Evolutionary conservation across 1,140 invertebrate species (phyloP).

Genomic region (Aphelenchoides fujianensis): DNA sequence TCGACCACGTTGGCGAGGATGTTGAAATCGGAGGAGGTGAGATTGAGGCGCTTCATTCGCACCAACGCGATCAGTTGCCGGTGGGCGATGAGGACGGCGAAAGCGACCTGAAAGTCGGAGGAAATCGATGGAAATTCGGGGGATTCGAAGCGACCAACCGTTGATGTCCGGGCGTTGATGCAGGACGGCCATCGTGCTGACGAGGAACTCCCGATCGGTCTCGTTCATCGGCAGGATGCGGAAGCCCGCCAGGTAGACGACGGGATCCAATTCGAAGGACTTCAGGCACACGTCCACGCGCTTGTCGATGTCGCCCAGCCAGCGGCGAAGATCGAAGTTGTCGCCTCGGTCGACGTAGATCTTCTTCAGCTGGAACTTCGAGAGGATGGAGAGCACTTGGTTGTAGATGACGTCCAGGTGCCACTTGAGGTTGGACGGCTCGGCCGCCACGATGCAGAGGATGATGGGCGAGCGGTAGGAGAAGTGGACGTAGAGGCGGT

Average conservation of each 20-base stretch:
- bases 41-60: conserved; percentile 43
- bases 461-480: conserved; percentile 43
- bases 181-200: conserved; percentile 39
- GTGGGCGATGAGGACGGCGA: conserved; percentile 47
- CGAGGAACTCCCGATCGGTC: conserved; percentile 45
- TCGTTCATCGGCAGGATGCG: conserved; percentile 43
- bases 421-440: conserved; percentile 40
- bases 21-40: conserved; percentile 46
- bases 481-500: conserved; percentile 38
- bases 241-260: conserved; percentile 45
- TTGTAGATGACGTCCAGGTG: conserved; percentile 49
- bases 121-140: no score
- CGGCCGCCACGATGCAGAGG: conserved; percentile 39
- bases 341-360: conserved; percentile 35
- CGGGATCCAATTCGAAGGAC: conserved; percentile 49
- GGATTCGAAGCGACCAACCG: conserved; percentile 22
- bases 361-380: conserved; percentile 29
- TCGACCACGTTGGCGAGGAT: conserved; percentile 51
- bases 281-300: conserved; percentile 43
- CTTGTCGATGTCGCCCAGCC: conserved; percentile 37
- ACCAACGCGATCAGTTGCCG: conserved; percentile 46
- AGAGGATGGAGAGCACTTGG: conserved; percentile 40
- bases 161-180: conserved; percentile 44
- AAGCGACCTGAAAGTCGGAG: conserved; percentile 46
- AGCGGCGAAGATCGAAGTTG: conserved; percentile 47